Conservation (phyloP, 2,797 vertebrate genomes). For the Spheniscus humboldti region DNA sequence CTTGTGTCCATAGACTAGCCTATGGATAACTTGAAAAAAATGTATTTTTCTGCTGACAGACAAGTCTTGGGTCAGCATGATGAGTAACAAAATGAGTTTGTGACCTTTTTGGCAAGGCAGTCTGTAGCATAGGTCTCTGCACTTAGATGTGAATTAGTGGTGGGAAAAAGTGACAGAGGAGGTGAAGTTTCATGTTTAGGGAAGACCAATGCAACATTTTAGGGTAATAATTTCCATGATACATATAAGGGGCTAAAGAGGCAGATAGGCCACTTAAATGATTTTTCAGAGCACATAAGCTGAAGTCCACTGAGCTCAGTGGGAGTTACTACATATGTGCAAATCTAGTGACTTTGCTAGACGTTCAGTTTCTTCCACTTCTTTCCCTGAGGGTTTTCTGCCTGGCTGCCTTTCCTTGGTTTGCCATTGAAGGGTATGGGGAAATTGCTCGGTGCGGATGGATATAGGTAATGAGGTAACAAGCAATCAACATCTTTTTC, state of each 20-base stretch:
- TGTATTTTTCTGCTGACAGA: neutral
- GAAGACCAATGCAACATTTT: neutral
- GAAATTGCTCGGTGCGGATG: neutral
- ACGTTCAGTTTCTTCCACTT: neutral
- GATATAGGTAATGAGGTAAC: neutral
- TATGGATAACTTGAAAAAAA: neutral
- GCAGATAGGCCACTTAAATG: neutral
- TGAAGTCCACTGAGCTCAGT: neutral
- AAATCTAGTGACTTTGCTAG: neutral
- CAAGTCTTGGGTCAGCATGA: neutral
- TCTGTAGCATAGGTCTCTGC: neutral
- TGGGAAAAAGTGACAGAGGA: neutral
- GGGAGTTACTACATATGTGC: neutral
- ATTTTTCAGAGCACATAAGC: neutral
- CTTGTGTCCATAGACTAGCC: neutral
- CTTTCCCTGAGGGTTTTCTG: neutral
- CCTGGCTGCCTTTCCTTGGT: neutral
- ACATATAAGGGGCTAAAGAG: neutral
- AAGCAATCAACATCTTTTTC: neutral
- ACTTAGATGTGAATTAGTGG: neutral
- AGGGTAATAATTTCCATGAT: neutral
- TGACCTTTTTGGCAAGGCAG: neutral
- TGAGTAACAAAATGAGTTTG: neutral
- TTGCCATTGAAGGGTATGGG: neutral
- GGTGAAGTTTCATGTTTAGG: neutral